phyloP scores from a whole-genome alignment of 2,113 vertebrate genomes.

The Heliornis fulica region DNA sequence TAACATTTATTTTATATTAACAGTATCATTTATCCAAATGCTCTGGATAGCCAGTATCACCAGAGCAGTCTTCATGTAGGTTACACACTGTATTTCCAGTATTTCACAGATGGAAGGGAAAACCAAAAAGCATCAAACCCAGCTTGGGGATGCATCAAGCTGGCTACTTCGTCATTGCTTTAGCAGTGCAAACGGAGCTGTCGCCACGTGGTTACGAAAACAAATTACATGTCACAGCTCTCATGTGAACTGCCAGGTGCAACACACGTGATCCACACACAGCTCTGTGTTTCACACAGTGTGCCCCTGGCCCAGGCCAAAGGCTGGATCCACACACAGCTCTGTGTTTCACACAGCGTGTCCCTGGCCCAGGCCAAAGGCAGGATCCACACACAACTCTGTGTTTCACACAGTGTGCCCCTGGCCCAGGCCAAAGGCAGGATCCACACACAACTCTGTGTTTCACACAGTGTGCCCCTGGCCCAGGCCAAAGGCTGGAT shows the following conservation, averaged over 20 bases:
- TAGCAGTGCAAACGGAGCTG: not conserved
- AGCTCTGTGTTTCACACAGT: fast-evolving
- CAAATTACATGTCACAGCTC: not conserved
- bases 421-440: no score
- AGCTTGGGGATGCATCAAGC: not conserved
- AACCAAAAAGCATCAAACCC: not conserved
- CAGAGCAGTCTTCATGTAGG: not conserved
- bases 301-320: not conserved
- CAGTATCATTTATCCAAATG: not conserved
- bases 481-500: no score
- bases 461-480: no score
- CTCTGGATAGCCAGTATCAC: not conserved
- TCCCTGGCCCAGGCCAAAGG: no score
- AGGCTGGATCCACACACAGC: no score
- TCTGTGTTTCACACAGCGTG: no score
- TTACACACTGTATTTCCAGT: not conserved
- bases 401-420: no score
- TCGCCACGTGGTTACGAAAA: not conserved
- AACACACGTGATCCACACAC: not conserved
- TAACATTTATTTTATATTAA: not conserved
- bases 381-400: no score
- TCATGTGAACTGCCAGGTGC: not conserved
- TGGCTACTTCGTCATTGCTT: not conserved
- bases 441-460: no score
- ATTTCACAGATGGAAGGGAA: not conserved